Conservation (phyloP, 1,140 invertebrate genomes). For the Leptonema lineaticorne region DNA sequence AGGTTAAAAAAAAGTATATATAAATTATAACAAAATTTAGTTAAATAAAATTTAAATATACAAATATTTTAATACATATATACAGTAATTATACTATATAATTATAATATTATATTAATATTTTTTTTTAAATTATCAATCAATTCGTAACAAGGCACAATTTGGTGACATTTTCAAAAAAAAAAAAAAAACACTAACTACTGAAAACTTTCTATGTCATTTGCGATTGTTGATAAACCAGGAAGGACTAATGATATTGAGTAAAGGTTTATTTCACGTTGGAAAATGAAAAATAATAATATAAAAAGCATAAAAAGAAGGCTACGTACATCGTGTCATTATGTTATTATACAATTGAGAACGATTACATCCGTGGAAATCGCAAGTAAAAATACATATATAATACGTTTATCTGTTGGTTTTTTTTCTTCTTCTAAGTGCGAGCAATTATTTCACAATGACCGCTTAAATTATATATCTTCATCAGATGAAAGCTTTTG, state of each 20-base stretch:
- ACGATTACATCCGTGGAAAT: not conserved
- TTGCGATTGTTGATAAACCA: not conserved
- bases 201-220: not conserved
- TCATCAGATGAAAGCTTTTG: too few relatives aligned
- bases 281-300: too few relatives aligned
- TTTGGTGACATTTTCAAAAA: too few relatives aligned
- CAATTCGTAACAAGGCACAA: too few relatives aligned
- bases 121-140: too few relatives aligned
- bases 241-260: not conserved
- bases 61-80: too few relatives aligned
- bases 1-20: too few relatives aligned
- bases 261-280: conserved; percentile 4
- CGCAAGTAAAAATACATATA: not conserved
- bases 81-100: too few relatives aligned
- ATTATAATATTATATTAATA: too few relatives aligned
- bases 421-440: not conserved
- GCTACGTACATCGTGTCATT: not conserved
- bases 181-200: not conserved
- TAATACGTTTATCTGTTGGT: not conserved
- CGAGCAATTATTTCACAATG: not conserved
- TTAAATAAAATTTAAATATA: too few relatives aligned
- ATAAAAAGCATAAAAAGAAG: not conserved
- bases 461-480: not conserved
- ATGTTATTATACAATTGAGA: not conserved
- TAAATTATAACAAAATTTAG: too few relatives aligned